Evolutionary conservation across 2,797 vertebrate species (phyloP).

Genomic region (Catamblyrhynchus diadema): DNA sequence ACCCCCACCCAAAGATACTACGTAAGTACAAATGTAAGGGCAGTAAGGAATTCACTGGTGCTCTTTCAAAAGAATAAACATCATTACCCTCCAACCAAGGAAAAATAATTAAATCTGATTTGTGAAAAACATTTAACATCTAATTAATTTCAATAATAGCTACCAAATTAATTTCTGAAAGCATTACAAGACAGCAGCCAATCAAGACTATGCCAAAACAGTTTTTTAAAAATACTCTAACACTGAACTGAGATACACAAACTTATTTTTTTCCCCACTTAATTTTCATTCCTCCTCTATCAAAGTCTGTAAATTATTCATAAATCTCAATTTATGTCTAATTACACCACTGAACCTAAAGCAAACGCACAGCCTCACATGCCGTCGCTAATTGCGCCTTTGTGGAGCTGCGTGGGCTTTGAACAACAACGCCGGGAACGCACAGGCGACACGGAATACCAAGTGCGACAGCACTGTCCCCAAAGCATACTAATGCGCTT

Average conservation of each 20-base stretch:
- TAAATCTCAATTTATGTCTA: constrained; percentile 33
- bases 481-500: background rate
- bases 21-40: background rate
- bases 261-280: background rate
- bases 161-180: background rate
- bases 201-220: background rate
- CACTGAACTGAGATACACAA: background rate
- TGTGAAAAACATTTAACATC: background rate
- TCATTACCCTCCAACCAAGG: background rate
- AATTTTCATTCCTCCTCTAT: constrained; percentile 11
- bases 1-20: background rate
- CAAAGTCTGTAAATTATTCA: constrained; percentile 15
- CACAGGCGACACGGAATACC: background rate
- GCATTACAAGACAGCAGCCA: background rate
- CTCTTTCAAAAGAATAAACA: background rate
- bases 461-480: background rate
- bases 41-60: background rate
- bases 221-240: background rate
- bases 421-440: background rate
- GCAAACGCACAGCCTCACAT: background rate
- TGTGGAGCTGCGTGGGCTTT: background rate
- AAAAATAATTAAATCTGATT: background rate
- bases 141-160: background rate
- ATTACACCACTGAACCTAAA: background rate
- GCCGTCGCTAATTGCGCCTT: background rate